phyloP scores from a whole-genome alignment of 2,797 vertebrate species.

The Paramormyrops hopkinsi region DNA sequence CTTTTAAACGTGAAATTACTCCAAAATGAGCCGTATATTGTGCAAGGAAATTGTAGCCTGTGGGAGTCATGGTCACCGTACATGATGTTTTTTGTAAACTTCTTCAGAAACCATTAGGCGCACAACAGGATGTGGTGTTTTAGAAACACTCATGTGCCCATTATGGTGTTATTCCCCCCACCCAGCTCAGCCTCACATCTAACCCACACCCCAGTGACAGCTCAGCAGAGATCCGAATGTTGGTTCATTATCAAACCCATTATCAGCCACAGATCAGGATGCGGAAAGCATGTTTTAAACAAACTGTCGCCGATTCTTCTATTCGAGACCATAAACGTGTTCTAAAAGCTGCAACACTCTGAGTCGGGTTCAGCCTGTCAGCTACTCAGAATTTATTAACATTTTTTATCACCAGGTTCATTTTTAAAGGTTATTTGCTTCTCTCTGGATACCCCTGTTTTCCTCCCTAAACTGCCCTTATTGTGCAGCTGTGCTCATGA shows the following conservation, averaged over 20 bases:
- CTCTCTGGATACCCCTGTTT: background rate
- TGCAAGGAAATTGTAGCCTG: background rate
- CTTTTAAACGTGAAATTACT: background rate
- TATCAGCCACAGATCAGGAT: background rate
- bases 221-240: background rate
- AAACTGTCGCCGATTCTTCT: background rate
- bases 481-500: background rate
- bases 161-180: background rate
- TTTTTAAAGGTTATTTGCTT: background rate
- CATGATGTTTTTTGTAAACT: background rate
- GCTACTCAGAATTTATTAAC: background rate
- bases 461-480: conserved; percentile 1
- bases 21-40: background rate
- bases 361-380: background rate
- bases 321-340: background rate
- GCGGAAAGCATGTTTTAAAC: background rate
- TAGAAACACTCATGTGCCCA: background rate
- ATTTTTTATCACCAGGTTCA: background rate
- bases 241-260: background rate
- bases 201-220: background rate
- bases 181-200: background rate
- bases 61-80: background rate
- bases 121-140: background rate
- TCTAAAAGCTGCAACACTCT: background rate
- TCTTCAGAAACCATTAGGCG: background rate